Base-by-base conservation (phyloP, 2,888 invertebrate species). In the Furcula furcula region DNA sequence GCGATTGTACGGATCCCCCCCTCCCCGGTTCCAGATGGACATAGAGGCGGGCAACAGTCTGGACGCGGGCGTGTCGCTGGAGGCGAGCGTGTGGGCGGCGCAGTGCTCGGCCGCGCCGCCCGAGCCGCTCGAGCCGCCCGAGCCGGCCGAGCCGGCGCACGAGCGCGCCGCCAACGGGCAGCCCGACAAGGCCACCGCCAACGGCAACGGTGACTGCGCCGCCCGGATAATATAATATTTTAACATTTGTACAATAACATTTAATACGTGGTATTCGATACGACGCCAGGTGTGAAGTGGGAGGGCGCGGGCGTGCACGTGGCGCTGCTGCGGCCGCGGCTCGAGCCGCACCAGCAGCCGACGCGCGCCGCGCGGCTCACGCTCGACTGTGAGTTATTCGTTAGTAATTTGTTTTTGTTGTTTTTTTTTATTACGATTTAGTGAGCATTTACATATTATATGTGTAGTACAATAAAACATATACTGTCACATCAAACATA, bases 321-420 rank as follows among this genome's bases (percentile, higher is more conserved):
- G 46, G 1, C 65, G 29, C 48, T 70, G 49, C 54, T 70, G 61
- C 72, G 60, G 23, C 14, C 65, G 26, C 49, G 47, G 13, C 65
- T 79, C 1, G 71, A 48, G 34, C 64, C 82, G 47, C 69, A 59
- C 32, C 62, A 63, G 55, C 49, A 46, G 34, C 72, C 66, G 30
- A 48, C 50, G 32, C 61, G 38, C 36, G 56, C 64, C 30, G 77
- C 72, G 14, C 88, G 91, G 49, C 90, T 95, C 31, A 95, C 94
- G 34, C 91, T 94, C 51, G 92, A 94, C 79, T 94, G 95, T 94
- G 71, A 90, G 92, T 64, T 19, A 6, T n/a, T n/a, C n/a, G n/a
- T n/a, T n/a, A n/a, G n/a, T n/a, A n/a, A n/a, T n/a, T n/a, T n/a
- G n/a, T n/a, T n/a, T n/a, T n/a, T n/a, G n/a, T n/a, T n/a, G n/a